These are phyloP conservation scores for Lacerta bilineata DNA, from an alignment of 2,797 vertebrate species.

Conservation along the genomic window DNA sequence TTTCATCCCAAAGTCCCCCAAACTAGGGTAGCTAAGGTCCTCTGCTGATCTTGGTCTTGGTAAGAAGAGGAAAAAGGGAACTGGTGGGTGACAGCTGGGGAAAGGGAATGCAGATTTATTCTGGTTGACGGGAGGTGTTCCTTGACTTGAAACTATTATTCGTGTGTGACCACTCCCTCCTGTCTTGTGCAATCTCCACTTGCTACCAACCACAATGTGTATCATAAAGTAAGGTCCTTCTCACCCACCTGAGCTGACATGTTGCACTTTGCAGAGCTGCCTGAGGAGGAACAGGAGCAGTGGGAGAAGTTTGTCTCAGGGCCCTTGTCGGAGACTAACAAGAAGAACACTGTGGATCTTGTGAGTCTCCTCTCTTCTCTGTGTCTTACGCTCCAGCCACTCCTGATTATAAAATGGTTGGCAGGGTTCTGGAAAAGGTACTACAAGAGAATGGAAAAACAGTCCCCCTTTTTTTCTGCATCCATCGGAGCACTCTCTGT, in stretches of 20 bases:
- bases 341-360: constrained; percentile 79
- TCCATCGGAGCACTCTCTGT: not conserved
- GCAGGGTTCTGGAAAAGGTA: not conserved
- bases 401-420: not conserved
- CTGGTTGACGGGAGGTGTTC: no score
- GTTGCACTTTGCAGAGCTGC: constrained; percentile 36
- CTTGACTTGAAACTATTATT: not conserved
- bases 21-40: not conserved
- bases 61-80: not conserved
- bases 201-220: not conserved
- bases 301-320: constrained; percentile 78
- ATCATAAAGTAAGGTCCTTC: not conserved
- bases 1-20: not conserved
- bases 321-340: constrained; percentile 77
- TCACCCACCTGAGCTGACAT: not conserved
- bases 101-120: not conserved
- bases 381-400: not conserved
- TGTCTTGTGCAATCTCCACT: not conserved
- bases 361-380: constrained; percentile 61
- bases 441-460: not conserved
- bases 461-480: not conserved
- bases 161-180: not conserved
- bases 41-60: not conserved
- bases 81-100: no score
- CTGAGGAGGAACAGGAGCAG: constrained; percentile 64